phyloP scores from a whole-genome alignment of 2,888 invertebrate species.

The Pheosia gnoma region DNA sequence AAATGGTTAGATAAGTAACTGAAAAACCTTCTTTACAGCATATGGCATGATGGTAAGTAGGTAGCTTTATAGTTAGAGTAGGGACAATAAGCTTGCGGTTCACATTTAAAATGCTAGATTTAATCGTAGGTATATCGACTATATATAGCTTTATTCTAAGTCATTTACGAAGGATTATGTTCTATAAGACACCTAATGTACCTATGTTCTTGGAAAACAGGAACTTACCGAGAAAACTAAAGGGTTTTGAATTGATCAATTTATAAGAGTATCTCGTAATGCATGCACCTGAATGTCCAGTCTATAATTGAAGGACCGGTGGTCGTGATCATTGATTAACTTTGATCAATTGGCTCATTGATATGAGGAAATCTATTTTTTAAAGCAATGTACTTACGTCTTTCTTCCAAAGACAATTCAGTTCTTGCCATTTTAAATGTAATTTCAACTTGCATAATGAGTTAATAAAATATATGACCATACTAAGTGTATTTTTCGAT shows the following conservation, averaged over 20 bases:
- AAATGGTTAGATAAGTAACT: too few relatives aligned
- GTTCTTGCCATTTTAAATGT: slow-evolving; percentile 19
- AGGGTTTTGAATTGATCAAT: not conserved
- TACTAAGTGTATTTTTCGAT: too few relatives aligned
- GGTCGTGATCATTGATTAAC: slow-evolving; percentile 44
- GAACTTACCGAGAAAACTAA: not conserved
- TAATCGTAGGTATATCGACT: too few relatives aligned
- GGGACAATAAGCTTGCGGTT: too few relatives aligned
- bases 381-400: slow-evolving; percentile 30
- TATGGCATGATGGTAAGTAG: too few relatives aligned
- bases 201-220: not conserved
- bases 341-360: slow-evolving; percentile 38
- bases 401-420: slow-evolving; percentile 15
- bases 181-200: too few relatives aligned
- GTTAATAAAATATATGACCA: too few relatives aligned
- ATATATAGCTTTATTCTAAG: too few relatives aligned
- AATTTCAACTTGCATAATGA: not conserved
- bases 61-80: too few relatives aligned
- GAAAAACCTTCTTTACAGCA: too few relatives aligned
- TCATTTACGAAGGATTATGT: not conserved
- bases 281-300: slow-evolving; percentile 4
- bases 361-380: slow-evolving; percentile 26
- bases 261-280: too few relatives aligned
- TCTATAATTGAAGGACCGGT: slow-evolving; percentile 24
- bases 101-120: too few relatives aligned